phyloP scores from a whole-genome alignment of 2,113 vertebrate species.

The Mixornis gularis region DNA sequence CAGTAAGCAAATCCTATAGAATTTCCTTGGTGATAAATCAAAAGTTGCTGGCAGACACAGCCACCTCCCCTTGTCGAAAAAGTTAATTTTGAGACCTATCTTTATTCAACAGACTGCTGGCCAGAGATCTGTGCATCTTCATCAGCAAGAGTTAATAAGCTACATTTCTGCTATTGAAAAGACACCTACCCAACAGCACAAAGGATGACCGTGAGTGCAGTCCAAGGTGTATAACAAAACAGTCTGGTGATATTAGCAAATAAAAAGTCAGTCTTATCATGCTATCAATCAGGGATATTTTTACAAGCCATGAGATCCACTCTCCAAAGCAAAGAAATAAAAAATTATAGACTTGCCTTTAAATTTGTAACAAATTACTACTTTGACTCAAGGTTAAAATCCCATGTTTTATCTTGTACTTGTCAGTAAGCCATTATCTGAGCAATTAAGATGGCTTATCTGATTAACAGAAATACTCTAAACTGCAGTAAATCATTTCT shows the following conservation, averaged over 20 bases:
- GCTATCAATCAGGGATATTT: not conserved
- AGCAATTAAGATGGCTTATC: not conserved
- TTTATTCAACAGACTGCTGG: not conserved
- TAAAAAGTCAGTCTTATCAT: not conserved
- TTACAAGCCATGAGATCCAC: not conserved
- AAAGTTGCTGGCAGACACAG: not conserved
- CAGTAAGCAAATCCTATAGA: not conserved
- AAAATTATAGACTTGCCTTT: not conserved
- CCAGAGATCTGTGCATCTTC: not conserved
- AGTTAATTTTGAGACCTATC: not conserved
- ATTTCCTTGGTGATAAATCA: not conserved
- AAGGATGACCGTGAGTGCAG: not conserved
- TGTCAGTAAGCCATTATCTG: not conserved
- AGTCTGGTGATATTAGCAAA: not conserved
- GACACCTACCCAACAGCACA: not conserved
- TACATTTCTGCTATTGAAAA: not conserved
- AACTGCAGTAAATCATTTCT: not conserved
- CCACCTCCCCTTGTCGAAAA: accelerated
- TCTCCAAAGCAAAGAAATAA: not conserved
- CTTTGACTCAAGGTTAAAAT: not conserved
- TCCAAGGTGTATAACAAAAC: not conserved
- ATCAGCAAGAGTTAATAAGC: not conserved
- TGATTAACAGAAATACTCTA: not conserved
- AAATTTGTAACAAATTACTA: not conserved
- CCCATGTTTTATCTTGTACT: not conserved